A percentile compares a stretch with the other conserved stretches of the same genome.
Evolutionary conservation across 2,797 vertebrate genomes (phyloP).

Genomic region (Psittacula echo): DNA sequence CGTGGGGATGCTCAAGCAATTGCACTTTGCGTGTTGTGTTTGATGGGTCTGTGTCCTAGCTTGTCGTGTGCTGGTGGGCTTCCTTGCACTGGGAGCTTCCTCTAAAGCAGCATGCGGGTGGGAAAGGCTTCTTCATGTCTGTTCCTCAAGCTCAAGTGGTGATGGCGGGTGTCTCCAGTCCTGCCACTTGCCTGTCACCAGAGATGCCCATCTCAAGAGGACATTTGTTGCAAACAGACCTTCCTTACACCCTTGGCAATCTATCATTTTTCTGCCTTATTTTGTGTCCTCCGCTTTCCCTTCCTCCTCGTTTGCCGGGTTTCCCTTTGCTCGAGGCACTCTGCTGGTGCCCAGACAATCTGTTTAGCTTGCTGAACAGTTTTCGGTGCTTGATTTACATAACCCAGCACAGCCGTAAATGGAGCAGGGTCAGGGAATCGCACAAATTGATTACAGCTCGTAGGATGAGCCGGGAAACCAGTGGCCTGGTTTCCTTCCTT

Average conservation of each 20-base stretch:
- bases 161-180: neutral
- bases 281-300: neutral
- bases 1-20: neutral
- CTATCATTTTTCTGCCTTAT: neutral
- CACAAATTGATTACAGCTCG: neutral
- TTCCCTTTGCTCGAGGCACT: neutral
- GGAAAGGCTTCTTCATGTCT: neutral
- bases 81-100: neutral
- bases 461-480: neutral
- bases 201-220: neutral
- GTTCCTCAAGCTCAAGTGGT: neutral
- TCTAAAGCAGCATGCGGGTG: neutral
- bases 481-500: neutral
- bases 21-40: rapidly evolving
- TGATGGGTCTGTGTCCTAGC: neutral
- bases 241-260: neutral
- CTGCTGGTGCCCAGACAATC: neutral
- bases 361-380: neutral
- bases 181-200: neutral
- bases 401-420: neutral
- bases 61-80: rapidly evolving
- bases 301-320: neutral
- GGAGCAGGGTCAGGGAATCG: neutral
- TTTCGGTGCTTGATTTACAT: neutral
- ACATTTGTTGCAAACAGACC: neutral